Base-by-base conservation (phyloP, 2,797 vertebrate genomes). In the Mionectes olivaceus region DNA sequence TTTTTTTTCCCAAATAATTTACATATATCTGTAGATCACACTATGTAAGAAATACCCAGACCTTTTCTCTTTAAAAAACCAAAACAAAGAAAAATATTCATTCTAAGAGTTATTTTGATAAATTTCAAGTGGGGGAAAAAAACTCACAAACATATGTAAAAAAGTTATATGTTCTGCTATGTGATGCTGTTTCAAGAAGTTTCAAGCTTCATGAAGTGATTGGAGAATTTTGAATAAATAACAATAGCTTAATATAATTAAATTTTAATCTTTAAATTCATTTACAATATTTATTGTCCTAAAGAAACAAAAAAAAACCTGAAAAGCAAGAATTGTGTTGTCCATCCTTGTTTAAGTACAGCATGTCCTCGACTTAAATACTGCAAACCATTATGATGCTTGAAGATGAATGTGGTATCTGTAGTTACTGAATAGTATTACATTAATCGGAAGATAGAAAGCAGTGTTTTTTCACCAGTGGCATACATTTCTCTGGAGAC, bases 111-210 rank as follows among this genome's bases (percentile, higher is more conserved):
- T 65, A 63, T 59, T 80, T 63, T 43, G 7, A 24, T 56, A 16
- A 75, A 37, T 82, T 82, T 87, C 5, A 65, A 57, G 3, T 83
- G 13, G 13, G 11, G 32, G 6, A 2, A 43, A 68, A 68, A 28
- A 19, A 0, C 0, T 0, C 3, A n/a, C n/a, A 11, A 76, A 2
- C 3, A 9, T 46, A 28, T 0, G 0, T 47, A n/a, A 41, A 86
- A 76, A 33, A 41, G 2, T 49, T 67, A 23, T 7, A 10, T 15
- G 37, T 33, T 61, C 17, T 63, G 3, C 7, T 52, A 18, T 60
- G 50, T 77, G 32, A 25, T 68, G 13, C 14, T 69, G 3, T 76
- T 67, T 47, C 19, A 57, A 64, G 33, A 56, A 5, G 2, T 70
- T 88, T 88, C 13, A 87, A 59, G 12, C 8, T 87, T 79, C 21